Conservation (phyloP, 2,797 vertebrate genomes). For the Anisognathus igniventris region DNA sequence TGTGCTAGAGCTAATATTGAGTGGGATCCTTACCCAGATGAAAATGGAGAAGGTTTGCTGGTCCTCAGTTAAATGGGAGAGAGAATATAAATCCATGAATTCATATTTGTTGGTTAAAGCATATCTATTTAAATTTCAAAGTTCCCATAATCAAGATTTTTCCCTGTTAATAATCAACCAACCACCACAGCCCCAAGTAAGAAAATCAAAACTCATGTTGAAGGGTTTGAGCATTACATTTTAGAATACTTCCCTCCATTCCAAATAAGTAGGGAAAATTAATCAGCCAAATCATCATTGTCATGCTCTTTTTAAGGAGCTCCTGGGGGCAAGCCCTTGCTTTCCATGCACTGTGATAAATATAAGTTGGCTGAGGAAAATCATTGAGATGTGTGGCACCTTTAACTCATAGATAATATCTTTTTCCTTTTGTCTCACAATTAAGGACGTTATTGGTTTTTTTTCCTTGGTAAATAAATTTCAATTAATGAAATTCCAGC, state of each 20-base stretch:
- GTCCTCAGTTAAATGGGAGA: background rate
- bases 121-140: background rate
- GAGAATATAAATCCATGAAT: background rate
- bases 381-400: background rate
- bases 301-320: conserved; percentile 1
- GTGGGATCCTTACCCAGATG: background rate
- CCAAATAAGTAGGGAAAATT: background rate
- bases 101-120: background rate
- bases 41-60: background rate
- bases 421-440: conserved; percentile 35
- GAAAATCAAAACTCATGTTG: background rate
- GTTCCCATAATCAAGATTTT: background rate
- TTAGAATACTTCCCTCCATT: background rate
- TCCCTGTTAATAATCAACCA: background rate
- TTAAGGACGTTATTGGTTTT: background rate
- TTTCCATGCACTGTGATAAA: background rate
- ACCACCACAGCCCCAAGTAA: background rate
- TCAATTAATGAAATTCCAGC: conserved; percentile 56
- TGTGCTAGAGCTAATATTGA: background rate
- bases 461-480: conserved; percentile 47
- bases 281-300: conserved; percentile 15
- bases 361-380: background rate
- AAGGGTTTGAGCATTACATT: background rate
- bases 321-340: background rate
- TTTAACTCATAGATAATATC: conserved; percentile 24